These are phyloP conservation scores for Volucella zonaria DNA, from an alignment of 2,888 invertebrate species.

Conservation along the genomic window DNA sequence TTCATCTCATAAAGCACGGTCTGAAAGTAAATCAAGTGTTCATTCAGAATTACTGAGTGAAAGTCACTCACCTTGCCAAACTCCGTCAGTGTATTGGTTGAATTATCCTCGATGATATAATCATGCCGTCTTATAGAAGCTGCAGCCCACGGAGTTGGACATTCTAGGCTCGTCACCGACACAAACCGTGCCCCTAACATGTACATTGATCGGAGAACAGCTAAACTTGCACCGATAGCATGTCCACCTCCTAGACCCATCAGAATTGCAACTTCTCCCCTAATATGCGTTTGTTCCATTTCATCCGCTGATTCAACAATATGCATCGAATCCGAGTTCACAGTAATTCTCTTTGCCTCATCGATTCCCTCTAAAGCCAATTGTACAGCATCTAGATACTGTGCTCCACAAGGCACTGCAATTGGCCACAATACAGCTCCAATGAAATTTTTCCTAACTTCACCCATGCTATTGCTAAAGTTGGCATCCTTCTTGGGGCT, in stretches of 20 bases:
- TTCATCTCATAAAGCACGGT: constrained; percentile 87
- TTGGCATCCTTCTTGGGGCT: constrained; percentile 77
- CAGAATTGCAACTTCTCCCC: constrained; percentile 85
- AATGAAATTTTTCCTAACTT: constrained; percentile 84
- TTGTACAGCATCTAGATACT: constrained; percentile 87
- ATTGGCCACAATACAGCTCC: constrained; percentile 83
- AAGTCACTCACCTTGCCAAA: constrained; percentile 81
- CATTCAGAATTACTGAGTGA: neutral
- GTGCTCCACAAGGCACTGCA: constrained; percentile 85
- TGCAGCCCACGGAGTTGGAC: constrained; percentile 86
- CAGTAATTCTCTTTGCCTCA: constrained; percentile 85
- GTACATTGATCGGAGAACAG: constrained; percentile 86
- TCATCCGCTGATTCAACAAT: constrained; percentile 85
- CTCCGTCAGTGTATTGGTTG: constrained; percentile 81
- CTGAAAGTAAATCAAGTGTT: constrained; percentile 78
- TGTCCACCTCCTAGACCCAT: constrained; percentile 88
- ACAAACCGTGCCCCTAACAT: constrained; percentile 86
- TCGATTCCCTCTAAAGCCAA: constrained; percentile 87
- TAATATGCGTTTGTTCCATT: constrained; percentile 85
- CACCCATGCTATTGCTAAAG: constrained; percentile 78
- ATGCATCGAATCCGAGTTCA: constrained; percentile 83
- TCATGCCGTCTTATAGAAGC: constrained; percentile 80
- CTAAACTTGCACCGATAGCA: constrained; percentile 87
- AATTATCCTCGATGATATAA: constrained; percentile 80
- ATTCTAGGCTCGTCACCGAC: constrained; percentile 86